These are phyloP conservation scores for Neuroscelio doddi DNA, from an alignment of 2,888 invertebrate genomes.

Conservation along the genomic window DNA sequence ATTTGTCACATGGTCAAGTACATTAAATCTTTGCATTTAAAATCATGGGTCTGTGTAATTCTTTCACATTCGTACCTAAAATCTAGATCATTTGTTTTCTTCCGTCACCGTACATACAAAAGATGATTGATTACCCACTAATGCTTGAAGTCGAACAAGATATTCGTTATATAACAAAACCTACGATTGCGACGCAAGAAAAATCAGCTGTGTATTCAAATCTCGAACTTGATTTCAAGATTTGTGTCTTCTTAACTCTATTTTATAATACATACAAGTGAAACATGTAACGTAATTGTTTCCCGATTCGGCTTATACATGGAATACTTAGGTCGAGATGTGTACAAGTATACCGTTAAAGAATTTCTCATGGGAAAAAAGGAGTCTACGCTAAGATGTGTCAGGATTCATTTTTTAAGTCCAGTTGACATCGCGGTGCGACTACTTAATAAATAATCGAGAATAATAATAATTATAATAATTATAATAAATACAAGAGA, in stretches of 20 bases:
- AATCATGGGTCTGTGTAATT: conserved; percentile 5
- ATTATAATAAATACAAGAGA: conserved; percentile 66
- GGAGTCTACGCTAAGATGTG: background rate
- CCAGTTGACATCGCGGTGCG: background rate
- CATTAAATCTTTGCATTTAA: conserved; percentile 8
- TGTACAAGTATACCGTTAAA: conserved; percentile 11
- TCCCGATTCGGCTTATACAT: conserved; percentile 11
- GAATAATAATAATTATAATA: background rate
- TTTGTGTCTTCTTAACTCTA: conserved; percentile 6
- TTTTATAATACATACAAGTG: conserved; percentile 11
- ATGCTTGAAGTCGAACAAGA: conserved; percentile 8
- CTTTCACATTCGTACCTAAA: background rate
- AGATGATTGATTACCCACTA: conserved; percentile 10
- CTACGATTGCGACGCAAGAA: conserved; percentile 2
- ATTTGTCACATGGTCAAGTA: conserved; percentile 6
- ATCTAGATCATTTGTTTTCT: conserved; percentile 9
- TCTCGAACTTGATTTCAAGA: conserved; percentile 5
- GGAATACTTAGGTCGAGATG: conserved; percentile 10
- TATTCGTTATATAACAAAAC: conserved; percentile 12
- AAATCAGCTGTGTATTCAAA: background rate
- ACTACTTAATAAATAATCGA: conserved; percentile 12
- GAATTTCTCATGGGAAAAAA: conserved; percentile 3
- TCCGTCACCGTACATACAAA: conserved; percentile 19
- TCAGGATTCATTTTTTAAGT: background rate
- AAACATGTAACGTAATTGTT: conserved; percentile 10